A percentile compares a stretch with the other conserved stretches of the same genome.
phyloP scores from a whole-genome alignment of 2,888 invertebrate genomes.

The Caenorhabditis sp. region DNA sequence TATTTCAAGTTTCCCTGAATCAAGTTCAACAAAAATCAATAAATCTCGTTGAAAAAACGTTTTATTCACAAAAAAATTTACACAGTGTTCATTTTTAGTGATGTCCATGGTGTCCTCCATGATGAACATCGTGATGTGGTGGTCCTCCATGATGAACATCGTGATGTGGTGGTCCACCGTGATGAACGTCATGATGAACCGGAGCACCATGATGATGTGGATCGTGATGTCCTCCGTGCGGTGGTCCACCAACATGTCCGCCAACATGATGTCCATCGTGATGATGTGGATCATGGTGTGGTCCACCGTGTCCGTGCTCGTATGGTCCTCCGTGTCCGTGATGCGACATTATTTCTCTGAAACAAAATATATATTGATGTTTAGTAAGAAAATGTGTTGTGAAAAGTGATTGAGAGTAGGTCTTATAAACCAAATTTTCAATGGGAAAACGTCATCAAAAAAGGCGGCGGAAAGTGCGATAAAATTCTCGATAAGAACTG shows the following conservation, averaged over 20 bases:
- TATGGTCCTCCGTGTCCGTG: constrained; percentile 11
- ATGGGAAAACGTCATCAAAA: background rate
- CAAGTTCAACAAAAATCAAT: too few species aligned
- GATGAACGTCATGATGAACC: constrained; percentile 18
- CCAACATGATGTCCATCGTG: background rate
- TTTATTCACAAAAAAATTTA: background rate
- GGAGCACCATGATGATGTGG: constrained; percentile 19
- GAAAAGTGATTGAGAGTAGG: background rate
- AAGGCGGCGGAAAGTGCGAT: background rate
- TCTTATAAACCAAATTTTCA: background rate
- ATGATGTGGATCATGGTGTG: constrained; percentile 5
- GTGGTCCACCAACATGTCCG: background rate
- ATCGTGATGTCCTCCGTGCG: constrained; percentile 13
- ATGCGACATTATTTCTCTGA: background rate
- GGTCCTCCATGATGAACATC: constrained; percentile 11
- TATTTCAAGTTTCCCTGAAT: too few species aligned
- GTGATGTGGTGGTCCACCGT: constrained; percentile 12
- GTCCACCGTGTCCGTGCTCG: constrained; percentile 1
- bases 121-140: constrained; percentile 11
- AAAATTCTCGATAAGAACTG: background rate
- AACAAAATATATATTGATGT: background rate
- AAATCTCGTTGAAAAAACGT: too few species aligned
- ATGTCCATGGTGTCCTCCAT: constrained; percentile 21
- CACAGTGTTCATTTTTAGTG: constrained; percentile 2
- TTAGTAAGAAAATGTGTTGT: background rate